Conservation (phyloP, 1,140 invertebrate species). For the Drosophila bocki region DNA sequence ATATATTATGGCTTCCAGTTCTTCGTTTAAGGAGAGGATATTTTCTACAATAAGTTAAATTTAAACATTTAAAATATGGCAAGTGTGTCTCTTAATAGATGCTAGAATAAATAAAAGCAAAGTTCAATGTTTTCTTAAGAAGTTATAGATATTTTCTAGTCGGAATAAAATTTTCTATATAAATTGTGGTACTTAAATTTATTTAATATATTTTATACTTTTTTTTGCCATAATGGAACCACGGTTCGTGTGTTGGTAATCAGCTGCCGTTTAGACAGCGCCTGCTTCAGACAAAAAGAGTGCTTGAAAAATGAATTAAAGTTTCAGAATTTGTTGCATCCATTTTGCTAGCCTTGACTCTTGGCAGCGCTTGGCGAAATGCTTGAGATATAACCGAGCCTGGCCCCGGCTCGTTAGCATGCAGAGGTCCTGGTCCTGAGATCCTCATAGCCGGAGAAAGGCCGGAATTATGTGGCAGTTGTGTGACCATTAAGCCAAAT, state of each 20-base stretch:
- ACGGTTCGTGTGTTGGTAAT: constrained; percentile 34
- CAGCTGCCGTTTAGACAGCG: constrained; percentile 46
- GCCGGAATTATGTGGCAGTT: constrained; percentile 36
- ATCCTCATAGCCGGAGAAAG: not conserved
- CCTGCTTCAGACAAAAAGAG: constrained; percentile 55
- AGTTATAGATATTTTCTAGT: too few species aligned
- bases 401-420: constrained; percentile 36
- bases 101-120: not conserved
- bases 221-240: not conserved
- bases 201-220: not conserved
- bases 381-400: constrained; percentile 35
- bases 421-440: not conserved
- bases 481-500: constrained; percentile 67
- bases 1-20: not conserved
- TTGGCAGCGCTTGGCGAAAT: constrained; percentile 20
- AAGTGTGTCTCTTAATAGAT: not conserved
- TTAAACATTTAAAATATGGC: not conserved
- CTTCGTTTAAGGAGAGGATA: not conserved
- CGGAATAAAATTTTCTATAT: too few species aligned
- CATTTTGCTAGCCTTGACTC: constrained; percentile 52
- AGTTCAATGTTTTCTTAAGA: not conserved
- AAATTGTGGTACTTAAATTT: too few species aligned
- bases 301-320: constrained; percentile 61
- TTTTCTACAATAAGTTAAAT: not conserved
- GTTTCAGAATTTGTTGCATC: constrained; percentile 55